These are phyloP conservation scores for Synchiropus splendidus DNA, from an alignment of 2,113 vertebrate genomes.

Conservation along the genomic window DNA sequence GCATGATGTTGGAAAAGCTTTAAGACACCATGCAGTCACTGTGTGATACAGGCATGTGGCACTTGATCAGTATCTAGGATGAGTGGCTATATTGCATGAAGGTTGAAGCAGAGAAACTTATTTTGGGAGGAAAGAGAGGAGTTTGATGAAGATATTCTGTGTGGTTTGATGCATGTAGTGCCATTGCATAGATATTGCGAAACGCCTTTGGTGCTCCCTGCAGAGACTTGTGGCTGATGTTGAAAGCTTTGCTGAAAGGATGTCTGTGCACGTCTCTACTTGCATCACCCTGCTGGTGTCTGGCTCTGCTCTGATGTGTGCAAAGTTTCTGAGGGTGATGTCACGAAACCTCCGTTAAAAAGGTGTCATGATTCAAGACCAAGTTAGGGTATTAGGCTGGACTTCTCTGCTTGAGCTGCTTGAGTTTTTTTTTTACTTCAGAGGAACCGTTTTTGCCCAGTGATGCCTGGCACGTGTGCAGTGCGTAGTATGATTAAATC, in stretches of 20 bases:
- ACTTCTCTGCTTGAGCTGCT: too few species aligned
- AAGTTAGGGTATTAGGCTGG: too few species aligned
- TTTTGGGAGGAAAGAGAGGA: slow-evolving; percentile 38
- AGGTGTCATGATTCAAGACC: too few species aligned
- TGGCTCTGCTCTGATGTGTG: too few species aligned
- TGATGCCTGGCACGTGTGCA: too few species aligned
- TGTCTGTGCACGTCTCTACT: slow-evolving; percentile 35
- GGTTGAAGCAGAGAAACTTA: slow-evolving; percentile 24
- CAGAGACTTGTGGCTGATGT: slow-evolving; percentile 33
- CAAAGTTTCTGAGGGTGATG: too few species aligned
- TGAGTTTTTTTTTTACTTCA: too few species aligned
- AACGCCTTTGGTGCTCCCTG: slow-evolving; percentile 25
- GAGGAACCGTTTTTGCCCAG: too few species aligned
- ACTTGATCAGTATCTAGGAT: background rate
- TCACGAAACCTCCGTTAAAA: too few species aligned
- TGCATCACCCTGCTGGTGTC: slow-evolving; percentile 29
- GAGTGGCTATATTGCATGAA: slow-evolving; percentile 2
- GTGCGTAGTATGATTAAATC: too few species aligned
- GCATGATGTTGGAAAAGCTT: slow-evolving; percentile 11
- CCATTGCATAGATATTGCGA: slow-evolving; percentile 27
- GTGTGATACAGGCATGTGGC: slow-evolving; percentile 4
- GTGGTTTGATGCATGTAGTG: slow-evolving; percentile 53
- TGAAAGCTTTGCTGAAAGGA: slow-evolving; percentile 38
- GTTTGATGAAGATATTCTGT: slow-evolving; percentile 27
- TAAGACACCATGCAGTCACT: slow-evolving; percentile 14